phyloP scores from a whole-genome alignment of 1,140 invertebrate species.

The Anastatus disparis region DNA sequence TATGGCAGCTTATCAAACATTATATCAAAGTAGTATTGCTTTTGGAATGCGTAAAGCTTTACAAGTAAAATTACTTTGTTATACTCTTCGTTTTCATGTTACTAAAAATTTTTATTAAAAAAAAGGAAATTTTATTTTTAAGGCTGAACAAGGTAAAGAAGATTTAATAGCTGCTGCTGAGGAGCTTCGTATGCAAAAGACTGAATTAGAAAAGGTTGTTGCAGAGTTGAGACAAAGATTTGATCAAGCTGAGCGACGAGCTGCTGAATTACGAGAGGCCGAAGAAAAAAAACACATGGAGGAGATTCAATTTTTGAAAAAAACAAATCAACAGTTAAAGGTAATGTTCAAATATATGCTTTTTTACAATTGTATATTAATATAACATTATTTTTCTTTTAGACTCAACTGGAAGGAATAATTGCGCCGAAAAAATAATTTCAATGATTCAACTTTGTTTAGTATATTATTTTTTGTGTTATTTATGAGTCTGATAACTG shows the following conservation, averaged over 20 bases:
- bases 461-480: conserved; percentile 2
- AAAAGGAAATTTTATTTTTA: conserved; percentile 26
- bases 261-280: conserved; percentile 83
- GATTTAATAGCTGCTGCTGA: conserved; percentile 71
- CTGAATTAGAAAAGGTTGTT: conserved; percentile 80
- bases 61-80: conserved; percentile 68
- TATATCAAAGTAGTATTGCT: conserved; percentile 97
- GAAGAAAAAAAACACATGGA: conserved; percentile 93
- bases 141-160: conserved; percentile 76
- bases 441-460: neutral
- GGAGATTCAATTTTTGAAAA: conserved; percentile 90
- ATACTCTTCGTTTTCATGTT: neutral
- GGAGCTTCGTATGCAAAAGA: conserved; percentile 76
- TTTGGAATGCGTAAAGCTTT: conserved; percentile 98
- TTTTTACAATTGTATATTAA: conserved; percentile 33
- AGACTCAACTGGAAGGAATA: conserved; percentile 91
- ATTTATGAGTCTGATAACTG: no score
- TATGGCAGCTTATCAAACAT: conserved; percentile 90
- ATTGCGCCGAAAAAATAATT: conserved; percentile 89
- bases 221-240: conserved; percentile 84
- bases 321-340: conserved; percentile 94
- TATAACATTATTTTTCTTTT: conserved; percentile 60
- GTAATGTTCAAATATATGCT: conserved; percentile 61
- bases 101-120: neutral
- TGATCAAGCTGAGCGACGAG: conserved; percentile 85